Conservation (phyloP, 2,113 vertebrate genomes). For the Cariama cristata region DNA sequence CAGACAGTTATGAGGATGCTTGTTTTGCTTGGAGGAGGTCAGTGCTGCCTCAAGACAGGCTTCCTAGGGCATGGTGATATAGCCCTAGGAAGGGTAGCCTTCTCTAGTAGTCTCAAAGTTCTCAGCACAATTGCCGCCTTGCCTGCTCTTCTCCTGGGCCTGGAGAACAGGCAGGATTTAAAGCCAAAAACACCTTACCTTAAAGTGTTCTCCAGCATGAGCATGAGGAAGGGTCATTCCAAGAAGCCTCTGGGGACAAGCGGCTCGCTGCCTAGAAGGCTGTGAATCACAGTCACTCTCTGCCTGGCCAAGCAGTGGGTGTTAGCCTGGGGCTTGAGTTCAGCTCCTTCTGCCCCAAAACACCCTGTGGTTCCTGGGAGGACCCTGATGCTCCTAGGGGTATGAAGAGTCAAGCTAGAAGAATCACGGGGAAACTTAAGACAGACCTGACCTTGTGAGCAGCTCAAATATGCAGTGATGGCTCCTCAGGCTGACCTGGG, state of each 20-base stretch:
- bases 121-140: background rate
- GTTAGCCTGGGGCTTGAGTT: background rate
- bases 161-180: background rate
- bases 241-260: background rate
- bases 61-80: background rate
- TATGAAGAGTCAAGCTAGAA: background rate
- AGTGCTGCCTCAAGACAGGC: fast-evolving
- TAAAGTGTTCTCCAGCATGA: background rate
- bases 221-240: background rate
- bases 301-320: background rate
- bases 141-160: background rate
- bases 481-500: background rate
- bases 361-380: background rate
- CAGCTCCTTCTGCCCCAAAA: background rate
- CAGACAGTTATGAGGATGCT: background rate
- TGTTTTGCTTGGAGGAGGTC: background rate
- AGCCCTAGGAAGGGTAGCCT: background rate
- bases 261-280: fast-evolving
- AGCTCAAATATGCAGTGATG: background rate
- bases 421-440: background rate
- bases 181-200: background rate
- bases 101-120: background rate
- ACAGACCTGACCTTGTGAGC: background rate
- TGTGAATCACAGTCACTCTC: background rate
- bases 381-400: background rate